Evolutionary conservation across 2,113 vertebrate species (phyloP), one percentile per base, ranked within the genome.

Genomic region (Gila orcuttii): DNA sequence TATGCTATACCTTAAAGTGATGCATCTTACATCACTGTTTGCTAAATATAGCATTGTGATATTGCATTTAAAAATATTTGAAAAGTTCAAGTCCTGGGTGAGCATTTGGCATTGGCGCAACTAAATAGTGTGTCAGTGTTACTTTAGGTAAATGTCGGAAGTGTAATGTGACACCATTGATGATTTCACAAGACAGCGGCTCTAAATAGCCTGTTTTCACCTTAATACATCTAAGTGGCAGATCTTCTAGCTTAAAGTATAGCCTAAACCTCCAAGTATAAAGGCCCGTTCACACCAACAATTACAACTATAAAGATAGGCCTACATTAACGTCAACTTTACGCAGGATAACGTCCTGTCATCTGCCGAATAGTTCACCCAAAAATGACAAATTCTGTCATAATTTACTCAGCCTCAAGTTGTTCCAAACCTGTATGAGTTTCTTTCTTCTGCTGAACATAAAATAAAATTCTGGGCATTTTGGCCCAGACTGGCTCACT

Each of bases 61-160:
- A 10, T 50, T 68, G 62, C 42, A 33, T 82, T 66, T 23, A 68
- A 39, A 82, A 23, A 47, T 47, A 68, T 23, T 28, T 50, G 60
- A 52, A 11, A 66, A 81, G 60, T 84, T 89, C 75, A 62, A 15
- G 68, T 79, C 60, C 52, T 85, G 47, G 5, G 78, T 85, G 79
- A 62, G 71, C 62, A 50, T 21, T 83, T 57, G 55, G 62, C 64
- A 81, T 39, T 42, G 74, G 13, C 55, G 50, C 28, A 33, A 36
- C 57, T 28, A 88, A 85, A 85, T 79, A 88, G 47, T 77, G 62
- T 60, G 59, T 79, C n/a, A 23, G 45, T 62, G 77, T 21, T 73
- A 47, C 69, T 69, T 87, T n/a, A 87, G 85, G 84, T 86, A 87
- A 86, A n/a, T 2, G 78, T 31, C 31, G 84, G 88, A 90, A 91